Base-by-base conservation (phyloP, 2,888 invertebrate genomes). In the Adelphocoris suturalis region DNA sequence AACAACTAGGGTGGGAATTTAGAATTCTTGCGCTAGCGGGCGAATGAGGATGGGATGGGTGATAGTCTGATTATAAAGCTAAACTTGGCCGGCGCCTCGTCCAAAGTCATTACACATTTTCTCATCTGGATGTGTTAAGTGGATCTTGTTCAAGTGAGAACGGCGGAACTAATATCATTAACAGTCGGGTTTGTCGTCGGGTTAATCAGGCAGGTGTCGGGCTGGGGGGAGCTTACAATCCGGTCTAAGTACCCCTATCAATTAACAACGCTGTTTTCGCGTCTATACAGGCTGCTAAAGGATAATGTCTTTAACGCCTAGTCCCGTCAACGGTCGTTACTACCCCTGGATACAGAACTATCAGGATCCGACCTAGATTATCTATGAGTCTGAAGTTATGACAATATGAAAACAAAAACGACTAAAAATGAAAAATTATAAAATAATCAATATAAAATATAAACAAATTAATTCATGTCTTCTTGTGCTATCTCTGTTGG, bases 1-100 rank as follows among this genome's bases (percentile, higher is more conserved):
- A 84, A 84, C 84, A 84, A 84, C 28, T 84, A 55, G 84, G 84
- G 55, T 28, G 81, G 27, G 84, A 84, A 84, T 84, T 84, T 84
- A 84, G 84, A 84, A 84, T 84, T 84, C 84, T 52, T 9, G 52
- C 52, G 47, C n/a, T 37, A 37, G 37, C 37, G 37, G 37, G 37
- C 37, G 37, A 37, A 37, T 37, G 37, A 37, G 37, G 37, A 37
- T 37, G 47, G 52, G 82, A 48, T 55, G 27, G 19, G 28, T 23
- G 84, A 57, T 12, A 57, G 84, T 84, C 57, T 84, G 84, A 84
- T 84, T 84, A 84, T 84, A 57, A 84, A 84, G 84, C 84, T 57
- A 84, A 84, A 55, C 55, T 84, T 19, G 23, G 82, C 48, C 82
- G 27, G 12, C 48, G 11, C 52, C 27, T 52, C 84, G 52, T 55